Base-by-base conservation (phyloP, 2,888 invertebrate genomes). In the Oscheius myriophilus region DNA sequence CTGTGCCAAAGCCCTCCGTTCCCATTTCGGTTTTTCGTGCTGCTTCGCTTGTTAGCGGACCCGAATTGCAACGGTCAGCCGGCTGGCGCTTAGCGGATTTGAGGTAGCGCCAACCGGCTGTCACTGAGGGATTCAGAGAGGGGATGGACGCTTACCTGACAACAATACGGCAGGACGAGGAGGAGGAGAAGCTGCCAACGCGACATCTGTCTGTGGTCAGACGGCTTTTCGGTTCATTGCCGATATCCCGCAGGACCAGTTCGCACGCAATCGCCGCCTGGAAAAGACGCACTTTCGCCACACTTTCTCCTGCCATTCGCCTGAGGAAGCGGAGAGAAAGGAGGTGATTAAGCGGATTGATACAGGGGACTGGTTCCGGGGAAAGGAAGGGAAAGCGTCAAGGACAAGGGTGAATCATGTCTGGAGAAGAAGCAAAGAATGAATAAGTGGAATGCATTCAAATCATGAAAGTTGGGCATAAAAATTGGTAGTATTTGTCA, bases 201-300 rank as follows among this genome's bases (percentile, higher is more conserved):
- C 33, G 33, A 33, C 61, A 61, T 61, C 61, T 46, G 23, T 45
- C 58, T 58, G 61, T 61, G 61, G 61, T 61, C 61, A 61, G 61
- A 61, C 61, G 61, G 61, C 61, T 61, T 61, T 61, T 61, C 61
- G 61, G 61, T 61, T 61, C 61, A 61, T 61, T 61, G 61, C 61
- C 61, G 61, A 61, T 61, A 61, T 61, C 46, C 61, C 61, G 49
- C 49, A 61, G 61, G 61, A 61, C 61, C 61, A 61, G 61, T 61
- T 61, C 61, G 26, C 61, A 61, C 61, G 61, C 61, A 61, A 61
- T 61, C 61, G 61, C 49, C 61, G 61, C 61, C 61, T 61, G 61
- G 61, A 61, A 61, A 46, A 49, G 49, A 61, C 25, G 49, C 46
- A 61, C 61, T 61, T 61, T 61, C 61, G 16, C 61, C 49, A n/a